Evolutionary conservation across 2,888 invertebrate species (phyloP).

Genomic region (Tyria jacobaeae): DNA sequence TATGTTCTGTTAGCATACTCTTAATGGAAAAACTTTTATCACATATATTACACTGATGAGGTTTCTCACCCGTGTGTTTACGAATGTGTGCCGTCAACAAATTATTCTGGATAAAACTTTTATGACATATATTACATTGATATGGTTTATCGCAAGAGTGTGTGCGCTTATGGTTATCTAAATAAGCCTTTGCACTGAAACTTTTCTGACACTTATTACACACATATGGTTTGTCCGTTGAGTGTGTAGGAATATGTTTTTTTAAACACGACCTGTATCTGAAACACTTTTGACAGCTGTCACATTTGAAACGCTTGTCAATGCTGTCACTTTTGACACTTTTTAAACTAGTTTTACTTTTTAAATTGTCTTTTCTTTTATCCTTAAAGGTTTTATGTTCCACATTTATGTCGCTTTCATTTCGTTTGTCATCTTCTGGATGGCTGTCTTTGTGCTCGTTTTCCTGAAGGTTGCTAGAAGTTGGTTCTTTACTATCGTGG

Average conservation of each 20-base stretch:
- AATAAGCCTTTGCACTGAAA: background rate
- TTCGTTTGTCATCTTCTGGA: background rate
- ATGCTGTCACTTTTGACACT: background rate
- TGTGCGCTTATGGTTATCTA: background rate
- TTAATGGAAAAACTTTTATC: constrained; percentile 1
- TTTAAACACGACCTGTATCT: background rate
- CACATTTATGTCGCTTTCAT: background rate
- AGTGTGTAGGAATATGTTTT: constrained; percentile 2
- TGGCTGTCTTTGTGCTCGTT: background rate
- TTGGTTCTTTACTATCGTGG: background rate
- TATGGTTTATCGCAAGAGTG: constrained; percentile 8
- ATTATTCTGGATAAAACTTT: background rate
- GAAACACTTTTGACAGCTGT: constrained; percentile 7
- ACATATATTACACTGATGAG: constrained; percentile 1
- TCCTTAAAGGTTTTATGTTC: background rate
- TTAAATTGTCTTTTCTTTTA: background rate
- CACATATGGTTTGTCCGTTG: background rate
- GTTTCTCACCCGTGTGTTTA: constrained; percentile 7
- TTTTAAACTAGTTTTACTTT: background rate
- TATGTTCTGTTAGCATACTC: background rate
- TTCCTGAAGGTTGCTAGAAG: background rate
- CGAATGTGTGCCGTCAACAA: background rate
- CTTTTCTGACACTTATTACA: background rate
- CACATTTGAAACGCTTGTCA: constrained; percentile 10
- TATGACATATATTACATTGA: constrained; percentile 7